Percentiles rank a stretch among this genome's conserved stretches.
Conservation (phyloP, 2,888 invertebrate species). For the Prenolepis imparis region DNA sequence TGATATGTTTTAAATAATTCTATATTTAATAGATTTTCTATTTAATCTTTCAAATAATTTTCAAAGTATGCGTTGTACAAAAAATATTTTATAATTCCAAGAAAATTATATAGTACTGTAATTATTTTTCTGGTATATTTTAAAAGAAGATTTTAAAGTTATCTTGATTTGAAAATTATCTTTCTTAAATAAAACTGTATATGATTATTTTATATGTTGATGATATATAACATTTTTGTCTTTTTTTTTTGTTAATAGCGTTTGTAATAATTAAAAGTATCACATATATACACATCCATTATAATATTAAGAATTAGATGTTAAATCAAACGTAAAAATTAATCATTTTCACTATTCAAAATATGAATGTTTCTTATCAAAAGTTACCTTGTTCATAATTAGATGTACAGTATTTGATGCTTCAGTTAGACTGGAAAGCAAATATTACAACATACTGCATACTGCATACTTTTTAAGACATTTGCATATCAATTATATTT, state of each 20-base stretch:
- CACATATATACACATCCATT: background rate
- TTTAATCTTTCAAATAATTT: background rate
- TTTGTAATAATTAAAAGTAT: background rate
- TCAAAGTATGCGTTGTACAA: background rate
- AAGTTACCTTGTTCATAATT: background rate
- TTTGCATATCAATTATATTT: conserved; percentile 6
- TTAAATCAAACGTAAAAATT: background rate
- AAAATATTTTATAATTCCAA: background rate
- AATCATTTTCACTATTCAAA: background rate
- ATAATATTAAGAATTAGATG: background rate
- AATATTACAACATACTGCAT: background rate
- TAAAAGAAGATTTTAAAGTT: too few species aligned
- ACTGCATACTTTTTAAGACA: background rate
- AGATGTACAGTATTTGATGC: background rate
- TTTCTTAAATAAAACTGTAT: too few species aligned
- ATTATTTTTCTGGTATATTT: too few species aligned
- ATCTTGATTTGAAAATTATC: too few species aligned
- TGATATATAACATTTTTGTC: background rate
- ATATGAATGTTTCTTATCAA: background rate
- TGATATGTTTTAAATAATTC: background rate
- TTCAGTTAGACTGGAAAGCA: background rate
- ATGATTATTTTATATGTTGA: background rate
- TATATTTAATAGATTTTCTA: background rate
- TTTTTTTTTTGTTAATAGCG: background rate
- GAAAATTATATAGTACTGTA: too few species aligned